phyloP scores from a whole-genome alignment of 2,113 vertebrate species.

The Phrynosoma blainvillii region DNA sequence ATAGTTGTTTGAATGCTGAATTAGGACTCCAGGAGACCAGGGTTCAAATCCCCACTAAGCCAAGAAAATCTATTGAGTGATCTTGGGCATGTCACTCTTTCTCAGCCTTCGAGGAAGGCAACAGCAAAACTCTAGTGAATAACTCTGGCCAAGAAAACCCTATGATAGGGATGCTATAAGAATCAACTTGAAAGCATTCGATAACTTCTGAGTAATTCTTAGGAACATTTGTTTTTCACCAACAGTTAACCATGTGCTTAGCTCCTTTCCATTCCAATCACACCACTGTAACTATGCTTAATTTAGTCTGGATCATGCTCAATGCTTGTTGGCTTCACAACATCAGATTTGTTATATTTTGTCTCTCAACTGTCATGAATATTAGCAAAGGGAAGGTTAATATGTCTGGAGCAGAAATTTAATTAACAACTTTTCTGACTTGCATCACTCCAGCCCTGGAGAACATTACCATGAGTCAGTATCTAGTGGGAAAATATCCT shows the following conservation, averaged over 20 bases:
- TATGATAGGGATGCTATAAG: no score
- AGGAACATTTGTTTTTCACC: neutral
- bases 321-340: neutral
- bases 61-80: neutral
- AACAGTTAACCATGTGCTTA: neutral
- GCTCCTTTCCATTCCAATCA: neutral
- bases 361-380: accelerated
- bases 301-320: neutral
- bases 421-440: slow-evolving; percentile 46
- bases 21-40: no score
- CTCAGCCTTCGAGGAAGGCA: no score
- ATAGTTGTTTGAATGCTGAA: no score
- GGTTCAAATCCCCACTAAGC: neutral
- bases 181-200: no score
- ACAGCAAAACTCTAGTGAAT: no score
- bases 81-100: no score
- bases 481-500: slow-evolving; percentile 43
- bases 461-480: slow-evolving; percentile 59
- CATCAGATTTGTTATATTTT: slow-evolving; percentile 2
- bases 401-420: slow-evolving; percentile 51
- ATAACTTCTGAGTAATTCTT: neutral
- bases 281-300: neutral
- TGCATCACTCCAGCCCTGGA: slow-evolving; percentile 47
- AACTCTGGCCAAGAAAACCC: no score
- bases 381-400: slow-evolving; percentile 25